Conservation (phyloP, 2,888 invertebrate species). For the Isoperla grammatica region DNA sequence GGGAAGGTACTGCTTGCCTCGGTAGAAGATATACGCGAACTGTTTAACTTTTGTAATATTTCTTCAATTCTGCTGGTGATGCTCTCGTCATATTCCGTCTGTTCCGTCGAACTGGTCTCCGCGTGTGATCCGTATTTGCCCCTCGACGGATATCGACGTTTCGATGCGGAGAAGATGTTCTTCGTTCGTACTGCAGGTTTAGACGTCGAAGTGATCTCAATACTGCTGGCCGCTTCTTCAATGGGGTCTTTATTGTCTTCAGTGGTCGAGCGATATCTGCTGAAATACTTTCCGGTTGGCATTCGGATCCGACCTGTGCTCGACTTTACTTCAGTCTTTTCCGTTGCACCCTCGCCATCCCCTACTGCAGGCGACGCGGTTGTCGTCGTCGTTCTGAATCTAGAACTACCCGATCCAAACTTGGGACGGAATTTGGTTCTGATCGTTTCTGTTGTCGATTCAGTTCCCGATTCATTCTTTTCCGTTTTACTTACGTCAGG, state of each 20-base stretch:
- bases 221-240: background rate
- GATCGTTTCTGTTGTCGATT: slow-evolving; percentile 11
- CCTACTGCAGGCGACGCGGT: background rate
- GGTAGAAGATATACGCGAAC: background rate
- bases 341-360: background rate
- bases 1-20: background rate
- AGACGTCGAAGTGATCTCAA: slow-evolving; percentile 10
- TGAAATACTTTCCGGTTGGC: slow-evolving; percentile 36
- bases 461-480: slow-evolving; percentile 17
- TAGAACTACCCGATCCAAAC: slow-evolving; percentile 4
- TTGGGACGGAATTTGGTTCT: slow-evolving; percentile 7
- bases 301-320: background rate
- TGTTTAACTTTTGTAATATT: background rate
- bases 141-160: slow-evolving; percentile 32
- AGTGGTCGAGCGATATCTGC: slow-evolving; percentile 35
- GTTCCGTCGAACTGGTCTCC: slow-evolving; percentile 1
- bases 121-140: slow-evolving; percentile 13
- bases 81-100: background rate
- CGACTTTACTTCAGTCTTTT: background rate
- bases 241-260: slow-evolving; percentile 31
- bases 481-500: slow-evolving; percentile 8
- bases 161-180: slow-evolving; percentile 36
- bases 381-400: slow-evolving; percentile 29
- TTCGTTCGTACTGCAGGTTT: slow-evolving; percentile 31
- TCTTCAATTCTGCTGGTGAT: background rate